These are phyloP conservation scores for Volucella inanis DNA, from an alignment of 2,888 invertebrate species.

Conservation along the genomic window DNA sequence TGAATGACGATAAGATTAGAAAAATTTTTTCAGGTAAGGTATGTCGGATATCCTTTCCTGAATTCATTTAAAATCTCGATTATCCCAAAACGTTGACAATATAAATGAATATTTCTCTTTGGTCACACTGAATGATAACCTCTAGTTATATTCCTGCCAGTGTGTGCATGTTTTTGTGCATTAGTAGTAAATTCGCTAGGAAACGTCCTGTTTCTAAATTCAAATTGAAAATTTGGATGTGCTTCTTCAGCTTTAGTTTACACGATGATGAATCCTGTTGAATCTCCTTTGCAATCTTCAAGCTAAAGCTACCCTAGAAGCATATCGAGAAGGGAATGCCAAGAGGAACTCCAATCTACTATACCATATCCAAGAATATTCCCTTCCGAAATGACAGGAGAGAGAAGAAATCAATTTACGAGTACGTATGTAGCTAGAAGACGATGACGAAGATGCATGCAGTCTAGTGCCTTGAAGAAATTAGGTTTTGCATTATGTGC, in stretches of 20 bases:
- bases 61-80: background rate
- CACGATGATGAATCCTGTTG: constrained; percentile 71
- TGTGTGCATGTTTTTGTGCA: constrained; percentile 15
- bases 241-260: constrained; percentile 44
- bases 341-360: constrained; percentile 13
- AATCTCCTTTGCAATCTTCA: constrained; percentile 54
- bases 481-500: constrained; percentile 70
- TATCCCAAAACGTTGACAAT: constrained; percentile 12
- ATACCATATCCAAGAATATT: constrained; percentile 27
- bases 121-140: background rate
- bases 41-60: too few species aligned
- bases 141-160: background rate
- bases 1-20: too few species aligned
- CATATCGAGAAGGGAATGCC: background rate
- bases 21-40: too few species aligned
- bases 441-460: constrained; percentile 60
- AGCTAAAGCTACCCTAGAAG: constrained; percentile 29
- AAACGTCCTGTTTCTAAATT: constrained; percentile 73
- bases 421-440: constrained; percentile 15
- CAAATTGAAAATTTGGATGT: constrained; percentile 74
- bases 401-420: constrained; percentile 72
- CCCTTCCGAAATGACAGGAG: constrained; percentile 64
- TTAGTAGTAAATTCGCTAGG: constrained; percentile 48
- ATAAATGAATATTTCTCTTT: too few species aligned
- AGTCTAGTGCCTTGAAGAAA: constrained; percentile 63